Conservation (phyloP, 2,797 vertebrate species). For the Periparus ater region DNA sequence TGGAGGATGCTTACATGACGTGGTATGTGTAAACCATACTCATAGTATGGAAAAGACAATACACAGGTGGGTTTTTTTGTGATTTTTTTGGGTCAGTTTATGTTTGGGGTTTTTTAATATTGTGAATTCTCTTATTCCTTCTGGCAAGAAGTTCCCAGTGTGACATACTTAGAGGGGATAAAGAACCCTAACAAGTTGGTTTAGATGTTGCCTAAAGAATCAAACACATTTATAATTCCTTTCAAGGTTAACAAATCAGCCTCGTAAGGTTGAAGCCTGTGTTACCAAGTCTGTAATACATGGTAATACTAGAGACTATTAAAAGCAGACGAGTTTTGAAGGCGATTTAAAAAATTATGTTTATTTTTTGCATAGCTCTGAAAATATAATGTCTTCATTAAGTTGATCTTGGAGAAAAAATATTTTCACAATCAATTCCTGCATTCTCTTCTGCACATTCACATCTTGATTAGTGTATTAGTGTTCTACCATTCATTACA, state of each 20-base stretch:
- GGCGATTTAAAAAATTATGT: not conserved
- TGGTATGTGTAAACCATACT: not conserved
- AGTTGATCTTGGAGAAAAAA: not conserved
- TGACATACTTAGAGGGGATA: not conserved
- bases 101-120: not conserved
- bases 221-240: not conserved
- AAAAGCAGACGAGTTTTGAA: not conserved
- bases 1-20: not conserved
- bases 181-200: not conserved
- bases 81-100: not conserved
- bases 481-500: not conserved
- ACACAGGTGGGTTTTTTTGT: not conserved
- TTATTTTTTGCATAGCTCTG: not conserved
- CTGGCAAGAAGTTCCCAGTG: not conserved
- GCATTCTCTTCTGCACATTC: not conserved
- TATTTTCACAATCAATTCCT: not conserved
- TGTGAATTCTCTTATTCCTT: not conserved
- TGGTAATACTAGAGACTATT: not conserved
- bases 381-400: not conserved
- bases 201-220: not conserved
- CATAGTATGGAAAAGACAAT: not conserved
- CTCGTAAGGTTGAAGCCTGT: not conserved
- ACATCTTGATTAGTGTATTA: not conserved
- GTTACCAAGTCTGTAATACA: not conserved
- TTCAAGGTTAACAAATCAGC: not conserved